Conservation (phyloP, 2,113 vertebrate genomes). For the Cebus imitator region DNA sequence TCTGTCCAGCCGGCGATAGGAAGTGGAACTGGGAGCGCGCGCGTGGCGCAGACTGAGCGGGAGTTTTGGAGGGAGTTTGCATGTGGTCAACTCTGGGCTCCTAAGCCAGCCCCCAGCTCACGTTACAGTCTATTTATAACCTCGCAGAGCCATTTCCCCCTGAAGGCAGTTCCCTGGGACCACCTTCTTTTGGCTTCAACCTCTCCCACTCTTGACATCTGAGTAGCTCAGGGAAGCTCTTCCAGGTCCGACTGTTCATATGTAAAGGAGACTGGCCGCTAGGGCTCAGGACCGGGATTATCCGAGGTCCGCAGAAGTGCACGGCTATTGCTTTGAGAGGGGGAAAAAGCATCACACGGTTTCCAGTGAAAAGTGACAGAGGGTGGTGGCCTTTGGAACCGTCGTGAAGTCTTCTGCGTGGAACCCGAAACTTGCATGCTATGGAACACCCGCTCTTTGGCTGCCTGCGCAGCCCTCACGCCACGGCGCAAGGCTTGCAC, state of each 20-base stretch:
- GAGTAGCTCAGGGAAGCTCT: conserved; percentile 88
- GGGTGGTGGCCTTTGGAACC: conserved; percentile 81
- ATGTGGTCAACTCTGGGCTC: conserved; percentile 93
- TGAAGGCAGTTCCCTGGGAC: conserved; percentile 91
- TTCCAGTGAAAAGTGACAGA: conserved; percentile 84
- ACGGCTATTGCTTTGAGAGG: conserved; percentile 36
- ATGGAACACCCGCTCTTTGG: conserved; percentile 99
- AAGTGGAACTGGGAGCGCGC: conserved; percentile 69
- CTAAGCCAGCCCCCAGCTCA: conserved; percentile 99
- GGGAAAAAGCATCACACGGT: conserved; percentile 14
- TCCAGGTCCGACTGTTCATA: conserved; percentile 87
- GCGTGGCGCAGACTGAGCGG: conserved; percentile 74
- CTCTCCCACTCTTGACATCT: conserved; percentile 90
- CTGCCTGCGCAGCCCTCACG: conserved; percentile 97
- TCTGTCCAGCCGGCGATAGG: conserved; percentile 11
- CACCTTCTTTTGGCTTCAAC: conserved; percentile 92
- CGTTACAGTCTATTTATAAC: conserved; percentile 99
- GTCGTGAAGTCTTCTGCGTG: conserved; percentile 82
- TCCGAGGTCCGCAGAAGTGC: conserved; percentile 79
- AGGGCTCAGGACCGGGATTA: conserved; percentile 54
- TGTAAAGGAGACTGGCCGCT: conserved; percentile 85
- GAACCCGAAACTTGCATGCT: conserved; percentile 85
- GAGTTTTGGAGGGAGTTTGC: conserved; percentile 90
- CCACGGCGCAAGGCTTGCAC: conserved; percentile 94
- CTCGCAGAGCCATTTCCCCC: conserved; percentile 92